A percentile compares a stretch with the other conserved stretches of the same genome.
These are phyloP conservation scores for Epizoanthus ramosus DNA, from an alignment of 92 coral and sea anemone genomes.

Conservation along the genomic window DNA sequence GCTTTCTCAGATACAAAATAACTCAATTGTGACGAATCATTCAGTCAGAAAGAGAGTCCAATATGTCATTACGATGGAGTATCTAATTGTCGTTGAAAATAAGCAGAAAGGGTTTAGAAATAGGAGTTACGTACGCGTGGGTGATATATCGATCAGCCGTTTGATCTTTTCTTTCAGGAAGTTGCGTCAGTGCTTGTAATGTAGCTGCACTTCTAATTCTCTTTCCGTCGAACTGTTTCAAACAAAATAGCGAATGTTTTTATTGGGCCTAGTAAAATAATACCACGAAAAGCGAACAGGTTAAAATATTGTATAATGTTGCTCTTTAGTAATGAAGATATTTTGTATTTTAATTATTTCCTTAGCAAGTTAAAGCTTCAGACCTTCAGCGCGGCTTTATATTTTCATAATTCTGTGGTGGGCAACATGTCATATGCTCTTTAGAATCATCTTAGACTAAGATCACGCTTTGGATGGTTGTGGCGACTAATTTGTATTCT, in stretches of 20 bases:
- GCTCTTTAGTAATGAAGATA: too few relatives aligned
- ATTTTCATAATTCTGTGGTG: too few relatives aligned
- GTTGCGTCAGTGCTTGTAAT: neutral
- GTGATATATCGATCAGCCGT: slow-evolving; percentile 1
- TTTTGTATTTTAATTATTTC: too few relatives aligned
- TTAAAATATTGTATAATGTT: too few relatives aligned
- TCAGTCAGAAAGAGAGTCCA: slow-evolving; percentile 43
- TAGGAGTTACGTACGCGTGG: neutral
- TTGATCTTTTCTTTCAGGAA: slow-evolving; percentile 26
- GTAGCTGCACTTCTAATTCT: neutral
- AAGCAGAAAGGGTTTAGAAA: slow-evolving; percentile 28
- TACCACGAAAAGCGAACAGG: too few relatives aligned
- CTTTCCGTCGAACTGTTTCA: neutral
- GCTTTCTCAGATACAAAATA: slow-evolving; percentile 33
- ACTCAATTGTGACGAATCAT: slow-evolving; percentile 44
- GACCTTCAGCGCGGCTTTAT: too few relatives aligned
- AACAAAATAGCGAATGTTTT: neutral
- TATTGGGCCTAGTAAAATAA: too few relatives aligned
- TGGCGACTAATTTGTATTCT: neutral
- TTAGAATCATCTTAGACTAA: too few relatives aligned
- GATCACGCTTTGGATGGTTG: too few relatives aligned
- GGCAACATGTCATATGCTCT: too few relatives aligned
- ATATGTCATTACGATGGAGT: slow-evolving; percentile 36
- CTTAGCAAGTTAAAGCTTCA: too few relatives aligned
- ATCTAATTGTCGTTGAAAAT: slow-evolving; percentile 40